Evolutionary conservation across 2,113 vertebrate genomes (phyloP).

Genomic region (Grammomys dolichurus): DNA sequence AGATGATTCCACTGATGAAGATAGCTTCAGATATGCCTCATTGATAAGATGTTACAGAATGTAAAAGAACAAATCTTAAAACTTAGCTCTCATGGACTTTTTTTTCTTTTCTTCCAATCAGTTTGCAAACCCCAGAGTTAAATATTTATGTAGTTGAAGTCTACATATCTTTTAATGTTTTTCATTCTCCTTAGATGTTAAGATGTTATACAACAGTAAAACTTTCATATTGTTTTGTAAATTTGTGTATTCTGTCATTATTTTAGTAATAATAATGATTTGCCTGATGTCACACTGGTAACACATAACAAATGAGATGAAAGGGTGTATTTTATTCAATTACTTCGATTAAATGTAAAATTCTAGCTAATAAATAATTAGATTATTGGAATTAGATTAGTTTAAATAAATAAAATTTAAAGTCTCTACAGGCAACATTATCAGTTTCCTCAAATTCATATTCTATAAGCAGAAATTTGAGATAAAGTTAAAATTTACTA

Average conservation of each 20-base stretch:
- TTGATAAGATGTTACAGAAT: neutral
- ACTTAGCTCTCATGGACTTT: neutral
- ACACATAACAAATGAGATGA: neutral
- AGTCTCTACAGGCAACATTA: neutral
- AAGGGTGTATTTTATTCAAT: neutral
- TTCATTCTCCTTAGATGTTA: neutral
- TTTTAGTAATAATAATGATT: neutral
- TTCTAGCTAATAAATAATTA: neutral
- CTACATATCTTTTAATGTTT: neutral
- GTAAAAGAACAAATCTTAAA: neutral
- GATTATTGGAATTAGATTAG: neutral
- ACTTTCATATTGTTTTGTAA: neutral
- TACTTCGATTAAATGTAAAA: neutral
- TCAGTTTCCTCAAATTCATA: neutral
- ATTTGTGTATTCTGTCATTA: neutral
- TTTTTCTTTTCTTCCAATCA: neutral
- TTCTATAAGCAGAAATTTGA: neutral
- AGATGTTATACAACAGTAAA: neutral
- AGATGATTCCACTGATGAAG: neutral
- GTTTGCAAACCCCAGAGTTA: neutral
- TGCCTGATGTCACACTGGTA: neutral
- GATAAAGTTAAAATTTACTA: neutral
- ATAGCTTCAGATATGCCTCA: neutral
- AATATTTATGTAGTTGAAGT: neutral
- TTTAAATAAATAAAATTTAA: neutral